Evolutionary conservation across 2,797 vertebrate species (phyloP), one percentile per base, ranked within the genome.

Genomic region (Leuciscus waleckii): DNA sequence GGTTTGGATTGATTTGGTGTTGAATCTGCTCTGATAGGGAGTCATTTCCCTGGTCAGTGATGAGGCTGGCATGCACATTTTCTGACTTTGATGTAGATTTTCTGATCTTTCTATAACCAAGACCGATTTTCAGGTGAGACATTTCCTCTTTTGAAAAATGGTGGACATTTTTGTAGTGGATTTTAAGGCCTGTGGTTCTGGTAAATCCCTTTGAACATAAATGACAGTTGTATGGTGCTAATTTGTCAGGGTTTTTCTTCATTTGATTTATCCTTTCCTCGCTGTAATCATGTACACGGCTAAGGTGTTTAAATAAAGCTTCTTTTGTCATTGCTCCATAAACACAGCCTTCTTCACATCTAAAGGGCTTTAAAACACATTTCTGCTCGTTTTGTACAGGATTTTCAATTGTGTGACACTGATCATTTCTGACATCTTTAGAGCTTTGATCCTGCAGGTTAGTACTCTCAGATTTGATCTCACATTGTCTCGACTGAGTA

Each of bases 241-340:
- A 97, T 92, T 98, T 98, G 85, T 97, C 93, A 4, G 99, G 98
- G 83, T 96, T 96, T 89, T 97, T 97, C 94, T 99, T 99, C 61
- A 99, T 95, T 92, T 99, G 97, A 81, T 98, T 95, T 84, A 99
- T 98, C 96, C 96, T 98, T 73, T 99, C 98, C 76, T 94, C 92
- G 29, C 96, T 95, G 85, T 97, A 99, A 81, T 98, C 96, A 39
- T 99, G 98, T 90, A 99, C 94, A 92, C 97, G 98, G 84, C 93
- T 93, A 83, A 99, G 96, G 91, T 99, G 98, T 92, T 98, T 99
- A 92, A 99, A 99, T 65, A 99, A 94, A 0, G 98, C 98, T 58
- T 99, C 98, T 90, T 99, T 99, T 87, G 98, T 99, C 98, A 99
- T 99, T 86, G 98, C 98, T 37, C 98, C 97, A 39, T 98, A 99